Conservation (phyloP, 2,888 invertebrate species). For the Frankliniella fusca region DNA sequence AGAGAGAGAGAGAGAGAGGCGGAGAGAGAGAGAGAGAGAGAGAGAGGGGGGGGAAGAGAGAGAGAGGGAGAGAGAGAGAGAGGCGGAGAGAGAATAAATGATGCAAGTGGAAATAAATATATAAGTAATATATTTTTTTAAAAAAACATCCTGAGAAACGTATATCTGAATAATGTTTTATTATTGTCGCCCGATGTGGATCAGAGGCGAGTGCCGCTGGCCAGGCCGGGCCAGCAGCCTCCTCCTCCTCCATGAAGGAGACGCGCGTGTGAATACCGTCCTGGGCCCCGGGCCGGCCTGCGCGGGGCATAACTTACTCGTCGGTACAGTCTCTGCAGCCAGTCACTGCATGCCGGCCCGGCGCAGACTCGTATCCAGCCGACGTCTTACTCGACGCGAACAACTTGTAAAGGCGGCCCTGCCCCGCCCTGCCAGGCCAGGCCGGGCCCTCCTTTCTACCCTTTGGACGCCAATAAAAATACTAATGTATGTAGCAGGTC, state of each 20-base stretch:
- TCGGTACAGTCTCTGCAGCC: not conserved
- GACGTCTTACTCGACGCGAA: not conserved
- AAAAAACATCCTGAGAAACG: too few relatives aligned
- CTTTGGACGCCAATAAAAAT: not conserved
- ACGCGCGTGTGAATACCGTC: not conserved
- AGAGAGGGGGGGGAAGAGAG: too few relatives aligned
- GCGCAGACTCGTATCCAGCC: not conserved
- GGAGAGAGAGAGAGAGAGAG: not conserved
- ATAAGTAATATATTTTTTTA: not conserved
- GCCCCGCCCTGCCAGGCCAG: not conserved
- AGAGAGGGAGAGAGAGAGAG: not conserved
- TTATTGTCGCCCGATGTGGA: conserved; percentile 22
- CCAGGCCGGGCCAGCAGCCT: not conserved
- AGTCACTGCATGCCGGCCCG: too few relatives aligned
- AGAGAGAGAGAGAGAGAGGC: not conserved
- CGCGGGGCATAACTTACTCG: not conserved
- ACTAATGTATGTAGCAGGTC: conserved; percentile 23
- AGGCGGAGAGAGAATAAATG: not conserved
- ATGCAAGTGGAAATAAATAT: not conserved
- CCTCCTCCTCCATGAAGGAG: too few relatives aligned
- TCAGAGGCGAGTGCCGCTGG: not conserved
- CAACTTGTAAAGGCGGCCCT: not conserved
- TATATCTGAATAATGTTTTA: conserved; percentile 17
- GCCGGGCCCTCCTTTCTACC: too few relatives aligned
- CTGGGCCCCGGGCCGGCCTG: too few relatives aligned